These are phyloP conservation scores for Allolobophora icterica DNA, from an alignment of 2,888 invertebrate species.

Conservation along the genomic window DNA sequence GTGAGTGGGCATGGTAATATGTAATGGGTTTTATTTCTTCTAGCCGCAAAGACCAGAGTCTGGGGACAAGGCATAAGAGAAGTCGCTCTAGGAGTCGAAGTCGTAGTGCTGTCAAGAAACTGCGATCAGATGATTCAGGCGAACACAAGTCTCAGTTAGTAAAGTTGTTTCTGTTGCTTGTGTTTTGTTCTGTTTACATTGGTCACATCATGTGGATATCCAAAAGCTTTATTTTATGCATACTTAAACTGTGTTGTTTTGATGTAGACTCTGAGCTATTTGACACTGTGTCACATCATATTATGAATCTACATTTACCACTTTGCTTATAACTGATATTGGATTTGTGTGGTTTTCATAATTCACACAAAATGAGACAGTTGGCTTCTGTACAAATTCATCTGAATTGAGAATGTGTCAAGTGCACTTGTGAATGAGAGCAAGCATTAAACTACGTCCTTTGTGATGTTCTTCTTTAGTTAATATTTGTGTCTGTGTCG, in stretches of 20 bases:
- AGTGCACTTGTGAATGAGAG: not conserved
- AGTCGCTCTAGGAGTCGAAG: conserved; percentile 52
- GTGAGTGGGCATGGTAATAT: not conserved
- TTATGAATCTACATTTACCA: not conserved
- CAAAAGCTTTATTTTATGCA: not conserved
- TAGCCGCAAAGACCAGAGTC: conserved; percentile 17
- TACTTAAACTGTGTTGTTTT: not conserved
- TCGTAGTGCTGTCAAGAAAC: conserved; percentile 48
- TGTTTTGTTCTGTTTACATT: not conserved
- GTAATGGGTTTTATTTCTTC: not conserved
- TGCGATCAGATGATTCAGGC: not conserved
- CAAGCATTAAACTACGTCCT: not conserved
- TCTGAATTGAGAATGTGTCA: not conserved
- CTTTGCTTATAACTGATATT: no score
- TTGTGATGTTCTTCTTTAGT: not conserved
- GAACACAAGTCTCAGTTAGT: conserved; percentile 4
- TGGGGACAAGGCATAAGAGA: conserved; percentile 4
- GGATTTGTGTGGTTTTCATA: no score
- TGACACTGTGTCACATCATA: not conserved
- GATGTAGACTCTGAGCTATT: not conserved
- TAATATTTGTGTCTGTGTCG: not conserved
- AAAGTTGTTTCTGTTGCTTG: not conserved
- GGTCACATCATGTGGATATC: not conserved
- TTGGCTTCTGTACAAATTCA: not conserved
- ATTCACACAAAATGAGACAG: no score